Base-by-base conservation (phyloP, 2,888 invertebrate species). In the Calameuta pallipes region DNA sequence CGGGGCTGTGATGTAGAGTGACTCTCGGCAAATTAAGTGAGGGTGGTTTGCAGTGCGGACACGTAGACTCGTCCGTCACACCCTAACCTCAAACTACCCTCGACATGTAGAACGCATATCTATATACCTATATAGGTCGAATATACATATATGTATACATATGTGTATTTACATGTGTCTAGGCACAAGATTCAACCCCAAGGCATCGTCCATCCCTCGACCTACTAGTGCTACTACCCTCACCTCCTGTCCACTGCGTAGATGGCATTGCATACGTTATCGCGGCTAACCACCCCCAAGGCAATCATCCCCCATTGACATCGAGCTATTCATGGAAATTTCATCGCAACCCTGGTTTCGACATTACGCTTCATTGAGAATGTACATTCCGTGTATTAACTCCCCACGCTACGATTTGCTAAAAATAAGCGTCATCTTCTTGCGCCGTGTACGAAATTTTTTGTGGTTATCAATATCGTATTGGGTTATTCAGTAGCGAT, bases 21-120 rank as follows among this genome's bases (percentile, higher is more conserved):
- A 86, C 86, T 85, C 84, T 87, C 85, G 84, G 86, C 87, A 87
- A 86, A 86, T 86, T 87, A 86, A 86, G 87, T 84, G 86, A 84
- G 86, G 85, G 83, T 82, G 85, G 86, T 86, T 86, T 85, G 87
- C 83, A 86, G 87, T 84, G 84, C 86, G 82, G 85, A 85, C 86
- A 87, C 87, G 86, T 87, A 87, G 82, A 85, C 84, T 82, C 85
- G 86, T 87, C 85, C 85, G 85, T 86, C 86, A 87, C 87, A 84
- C 81, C 79, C 81, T 83, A 83, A 85, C 86, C 78, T 75, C 82
- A 78, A 75, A 77, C 80, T 79, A 79, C 83, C 80, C 77, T 81
- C 82, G 71, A 31, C 31, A 34, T 56, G 56, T 56, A 56, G 56
- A 56, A 56, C 56, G 56, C 56, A 23, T 56, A 56, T 23, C 56